Evolutionary conservation across 2,797 vertebrate species (phyloP).

Genomic region (Pachyuromys duprasi): DNA sequence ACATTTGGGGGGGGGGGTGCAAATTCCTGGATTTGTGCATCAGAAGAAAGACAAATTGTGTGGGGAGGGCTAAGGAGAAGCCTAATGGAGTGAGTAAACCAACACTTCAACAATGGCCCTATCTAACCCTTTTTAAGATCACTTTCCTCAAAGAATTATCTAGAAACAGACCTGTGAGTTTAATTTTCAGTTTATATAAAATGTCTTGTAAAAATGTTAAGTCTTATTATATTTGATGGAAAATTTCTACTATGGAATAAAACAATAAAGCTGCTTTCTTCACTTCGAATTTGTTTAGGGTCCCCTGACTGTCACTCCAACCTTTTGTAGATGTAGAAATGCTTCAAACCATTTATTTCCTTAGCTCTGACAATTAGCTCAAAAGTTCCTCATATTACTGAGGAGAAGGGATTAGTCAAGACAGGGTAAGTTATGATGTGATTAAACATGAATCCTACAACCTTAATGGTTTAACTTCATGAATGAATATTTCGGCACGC

Average conservation of each 20-base stretch:
- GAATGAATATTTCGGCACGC: not conserved
- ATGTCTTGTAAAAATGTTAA: constrained; percentile 59
- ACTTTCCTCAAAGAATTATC: constrained; percentile 54
- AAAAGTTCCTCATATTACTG: constrained; percentile 6
- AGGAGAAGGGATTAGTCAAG: not conserved
- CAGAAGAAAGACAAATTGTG: constrained; percentile 89
- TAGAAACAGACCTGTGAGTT: constrained; percentile 49
- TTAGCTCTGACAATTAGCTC: constrained; percentile 14
- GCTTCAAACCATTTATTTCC: constrained; percentile 20
- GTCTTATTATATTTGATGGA: constrained; percentile 55
- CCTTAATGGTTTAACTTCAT: constrained; percentile 14
- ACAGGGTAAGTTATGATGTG: not conserved
- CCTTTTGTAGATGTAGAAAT: not conserved
- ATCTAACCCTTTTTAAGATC: constrained; percentile 48
- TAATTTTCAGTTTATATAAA: constrained; percentile 70
- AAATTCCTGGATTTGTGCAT: constrained; percentile 93
- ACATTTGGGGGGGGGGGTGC: constrained; percentile 84
- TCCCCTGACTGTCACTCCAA: not conserved
- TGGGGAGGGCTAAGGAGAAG: constrained; percentile 90
- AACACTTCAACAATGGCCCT: constrained; percentile 85
- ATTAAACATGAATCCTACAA: constrained; percentile 20
- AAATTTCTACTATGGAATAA: constrained; percentile 58
- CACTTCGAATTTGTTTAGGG: constrained; percentile 13
- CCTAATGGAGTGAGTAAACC: constrained; percentile 91
- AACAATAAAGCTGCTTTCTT: constrained; percentile 36